phyloP scores from a whole-genome alignment of 2,888 invertebrate species.

The Diogma glabrata region DNA sequence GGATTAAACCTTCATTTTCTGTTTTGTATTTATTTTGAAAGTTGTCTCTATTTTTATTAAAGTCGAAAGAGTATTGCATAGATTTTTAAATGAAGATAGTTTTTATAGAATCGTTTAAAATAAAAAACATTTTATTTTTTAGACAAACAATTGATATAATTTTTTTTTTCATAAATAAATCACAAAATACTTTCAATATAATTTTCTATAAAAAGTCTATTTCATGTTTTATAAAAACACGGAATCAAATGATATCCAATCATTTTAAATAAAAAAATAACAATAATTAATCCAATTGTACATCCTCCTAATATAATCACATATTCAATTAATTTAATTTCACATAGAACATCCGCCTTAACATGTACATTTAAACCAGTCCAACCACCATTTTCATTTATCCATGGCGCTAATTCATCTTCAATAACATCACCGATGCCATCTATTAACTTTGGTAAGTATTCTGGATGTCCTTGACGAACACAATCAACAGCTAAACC shows the following conservation, averaged over 20 bases:
- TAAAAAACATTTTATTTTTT: too few relatives aligned
- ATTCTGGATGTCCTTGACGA: conserved; percentile 63
- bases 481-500: conserved; percentile 73
- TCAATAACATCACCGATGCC: conserved; percentile 62
- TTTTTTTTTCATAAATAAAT: too few relatives aligned
- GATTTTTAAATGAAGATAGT: too few relatives aligned
- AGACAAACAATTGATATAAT: too few relatives aligned
- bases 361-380: conserved; percentile 37
- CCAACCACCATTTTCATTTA: conserved; percentile 79
- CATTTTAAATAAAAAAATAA: conserved; percentile 29
- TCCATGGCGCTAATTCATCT: conserved; percentile 61
- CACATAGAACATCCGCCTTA: not conserved
- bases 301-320: conserved; percentile 21
- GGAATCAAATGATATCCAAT: conserved; percentile 22
- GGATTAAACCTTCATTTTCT: too few relatives aligned
- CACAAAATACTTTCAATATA: too few relatives aligned
- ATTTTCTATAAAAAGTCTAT: too few relatives aligned
- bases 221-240: conserved; percentile 9
- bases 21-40: too few relatives aligned
- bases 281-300: conserved; percentile 29
- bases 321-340: conserved; percentile 10
- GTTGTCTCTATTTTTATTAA: too few relatives aligned
- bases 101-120: too few relatives aligned
- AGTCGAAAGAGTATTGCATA: too few relatives aligned
- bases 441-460: conserved; percentile 62